Evolutionary conservation across 2,113 vertebrate species (phyloP), one percentile per base, ranked within the genome.

Genomic region (Cochlearius cochlearius): DNA sequence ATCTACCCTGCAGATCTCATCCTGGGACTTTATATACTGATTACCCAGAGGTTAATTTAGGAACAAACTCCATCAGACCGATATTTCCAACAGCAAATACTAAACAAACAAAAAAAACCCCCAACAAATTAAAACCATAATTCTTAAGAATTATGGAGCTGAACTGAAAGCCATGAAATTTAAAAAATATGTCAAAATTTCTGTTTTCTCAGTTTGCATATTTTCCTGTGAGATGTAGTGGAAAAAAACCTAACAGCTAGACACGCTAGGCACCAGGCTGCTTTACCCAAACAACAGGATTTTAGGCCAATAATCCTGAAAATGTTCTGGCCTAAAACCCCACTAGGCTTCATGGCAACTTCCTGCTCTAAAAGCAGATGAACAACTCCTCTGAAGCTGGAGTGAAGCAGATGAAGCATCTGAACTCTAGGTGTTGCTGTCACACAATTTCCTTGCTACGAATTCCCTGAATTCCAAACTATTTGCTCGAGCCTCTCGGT

Each of bases 381-480:
- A 84, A 53, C 7, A 72, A 50, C 11, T 39, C 52, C 11, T 64
- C 22, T 76, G 43, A 32, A 56, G 73, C 34, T 86, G 67, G 59
- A 88, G 10, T 23, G 71, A 84, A 74, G 47, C 68, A 83, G n/a
- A 68, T 66, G 29, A 86, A 88, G 66, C 23, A 8, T 39, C 12
- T 92, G 82, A 77, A 66, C 76, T 96, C 63, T 73, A 74, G 67
- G 39, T 94, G 82, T 39, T 88, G 75, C 92, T 94, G 32, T 84
- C 89, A 89, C 81, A 78, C n/a, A 59, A 27, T 66, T 88, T 77
- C 75, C 60, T 73, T 55, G 15, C 41, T 86, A 29, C 15, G 10
- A 91, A 62, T 60, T 77, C 67, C 19, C 34, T 80, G 62, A 76
- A 62, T 74, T 91, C n/a, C 45, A 80, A 80, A 27, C 8, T 45